Conservation (phyloP, 2,113 vertebrate species). For the Felis catus region F.catus_Fca126_mat1.0 CM031413.1:112742001-112742500, state of each 20-base stretch:
- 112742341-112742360: neutral
- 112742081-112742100: neutral
- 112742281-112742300: neutral
- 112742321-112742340: neutral
- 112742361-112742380: neutral
- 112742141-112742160: conserved; percentile 25
- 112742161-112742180: neutral
- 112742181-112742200: neutral
- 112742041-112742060: neutral
- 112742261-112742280: neutral
- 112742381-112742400: neutral
- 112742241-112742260: neutral
- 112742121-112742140: neutral
- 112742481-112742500: conserved; percentile 50
- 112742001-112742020: neutral
- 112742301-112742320: neutral
- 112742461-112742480: conserved; percentile 9
- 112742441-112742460: neutral
- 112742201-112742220: neutral
- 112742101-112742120: neutral
- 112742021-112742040: neutral
- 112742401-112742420: neutral
- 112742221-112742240: neutral
- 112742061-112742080: neutral
- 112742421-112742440: neutral